Conservation (phyloP, 2,888 invertebrate species). For the Hymenopus coronatus region DNA sequence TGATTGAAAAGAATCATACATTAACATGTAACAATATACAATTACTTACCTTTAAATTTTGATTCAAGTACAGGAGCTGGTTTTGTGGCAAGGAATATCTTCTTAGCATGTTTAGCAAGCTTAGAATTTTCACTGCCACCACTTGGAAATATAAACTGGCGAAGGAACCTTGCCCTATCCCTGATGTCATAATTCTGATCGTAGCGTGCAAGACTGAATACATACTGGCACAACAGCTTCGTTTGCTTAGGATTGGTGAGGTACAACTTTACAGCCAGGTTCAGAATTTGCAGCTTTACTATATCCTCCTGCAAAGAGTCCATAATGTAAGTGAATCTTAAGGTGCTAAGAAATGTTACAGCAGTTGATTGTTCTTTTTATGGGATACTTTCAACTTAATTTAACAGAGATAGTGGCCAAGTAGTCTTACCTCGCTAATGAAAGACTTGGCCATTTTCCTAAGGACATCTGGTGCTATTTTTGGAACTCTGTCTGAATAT, state of each 20-base stretch:
- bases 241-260: constrained; percentile 86
- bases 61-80: constrained; percentile 90
- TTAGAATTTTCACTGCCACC: constrained; percentile 49
- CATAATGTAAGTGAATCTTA: too few species aligned
- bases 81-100: constrained; percentile 87
- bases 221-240: constrained; percentile 83
- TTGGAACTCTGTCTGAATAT: constrained; percentile 78
- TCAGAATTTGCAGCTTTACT: constrained; percentile 93
- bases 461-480: constrained; percentile 85
- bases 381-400: too few species aligned
- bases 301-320: constrained; percentile 70
- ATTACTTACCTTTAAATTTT: constrained; percentile 65
- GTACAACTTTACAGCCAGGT: constrained; percentile 90
- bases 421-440: constrained; percentile 63
- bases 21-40: not conserved
- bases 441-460: constrained; percentile 87
- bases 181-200: constrained; percentile 97
- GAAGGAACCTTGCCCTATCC: constrained; percentile 87
- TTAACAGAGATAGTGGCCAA: too few species aligned
- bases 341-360: too few species aligned
- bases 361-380: too few species aligned
- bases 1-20: too few species aligned
- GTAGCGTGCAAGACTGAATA: constrained; percentile 91
- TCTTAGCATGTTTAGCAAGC: constrained; percentile 67
- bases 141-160: constrained; percentile 70